Conservation (phyloP, 2,113 vertebrate genomes). For the Tauraco erythrolophus region DNA sequence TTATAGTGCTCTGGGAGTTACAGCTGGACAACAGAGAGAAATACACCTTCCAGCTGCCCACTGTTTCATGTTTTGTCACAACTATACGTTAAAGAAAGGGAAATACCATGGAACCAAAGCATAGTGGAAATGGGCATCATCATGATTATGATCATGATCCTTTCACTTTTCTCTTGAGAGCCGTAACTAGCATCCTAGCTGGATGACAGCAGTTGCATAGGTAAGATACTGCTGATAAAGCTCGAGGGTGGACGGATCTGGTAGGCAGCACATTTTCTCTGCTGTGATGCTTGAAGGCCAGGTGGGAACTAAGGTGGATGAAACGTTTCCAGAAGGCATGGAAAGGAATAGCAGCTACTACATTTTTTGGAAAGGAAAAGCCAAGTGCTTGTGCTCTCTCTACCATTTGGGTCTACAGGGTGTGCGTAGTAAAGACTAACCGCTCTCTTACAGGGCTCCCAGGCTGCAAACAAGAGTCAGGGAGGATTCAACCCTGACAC, state of each 20-base stretch:
- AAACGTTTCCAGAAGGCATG: neutral
- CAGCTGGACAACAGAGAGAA: neutral
- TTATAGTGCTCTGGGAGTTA: neutral
- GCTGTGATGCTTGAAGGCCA: neutral
- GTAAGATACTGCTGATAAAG: neutral
- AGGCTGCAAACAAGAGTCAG: accelerated
- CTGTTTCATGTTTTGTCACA: neutral
- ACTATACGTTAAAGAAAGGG: neutral
- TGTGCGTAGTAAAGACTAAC: neutral
- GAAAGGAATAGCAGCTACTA: neutral
- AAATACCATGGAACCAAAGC: neutral
- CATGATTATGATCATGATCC: neutral
- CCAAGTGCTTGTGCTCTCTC: neutral
- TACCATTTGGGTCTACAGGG: neutral
- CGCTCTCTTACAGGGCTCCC: accelerated
- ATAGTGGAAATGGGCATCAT: neutral
- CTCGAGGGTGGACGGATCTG: neutral
- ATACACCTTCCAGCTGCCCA: neutral
- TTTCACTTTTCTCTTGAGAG: neutral
- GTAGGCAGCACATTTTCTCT: neutral
- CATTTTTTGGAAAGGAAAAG: neutral
- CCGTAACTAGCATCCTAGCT: neutral
- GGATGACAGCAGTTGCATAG: neutral
- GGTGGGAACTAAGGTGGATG: neutral
- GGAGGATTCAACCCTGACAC: neutral